phyloP scores from a whole-genome alignment of 2,888 invertebrate genomes.

The Drosophila prolongata region DNA sequence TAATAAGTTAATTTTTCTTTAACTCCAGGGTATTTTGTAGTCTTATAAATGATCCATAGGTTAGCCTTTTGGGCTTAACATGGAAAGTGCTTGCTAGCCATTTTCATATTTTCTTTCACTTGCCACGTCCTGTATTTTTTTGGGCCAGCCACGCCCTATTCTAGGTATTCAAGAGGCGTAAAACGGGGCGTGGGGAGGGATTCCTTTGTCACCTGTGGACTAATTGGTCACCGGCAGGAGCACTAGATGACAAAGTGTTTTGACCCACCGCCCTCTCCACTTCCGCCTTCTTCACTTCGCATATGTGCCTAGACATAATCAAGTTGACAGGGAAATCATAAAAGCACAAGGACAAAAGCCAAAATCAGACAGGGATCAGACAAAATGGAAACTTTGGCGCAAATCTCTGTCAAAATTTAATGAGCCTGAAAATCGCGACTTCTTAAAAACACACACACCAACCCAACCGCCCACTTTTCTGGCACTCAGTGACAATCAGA shows the following conservation, averaged over 20 bases:
- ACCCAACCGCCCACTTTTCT: not conserved
- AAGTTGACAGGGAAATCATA: constrained; percentile 66
- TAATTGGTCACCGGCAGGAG: constrained; percentile 42
- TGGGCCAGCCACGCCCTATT: constrained; percentile 5
- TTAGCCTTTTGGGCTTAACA: not conserved
- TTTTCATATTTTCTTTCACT: constrained; percentile 41
- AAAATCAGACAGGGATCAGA: constrained; percentile 29
- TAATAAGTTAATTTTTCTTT: no score
- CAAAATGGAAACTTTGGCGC: constrained; percentile 53
- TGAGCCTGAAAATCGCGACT: constrained; percentile 71
- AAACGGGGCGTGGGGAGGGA: not conserved
- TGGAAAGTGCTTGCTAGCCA: constrained; percentile 16
- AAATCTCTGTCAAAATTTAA: constrained; percentile 79
- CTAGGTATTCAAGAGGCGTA: not conserved
- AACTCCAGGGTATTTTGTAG: constrained; percentile 2
- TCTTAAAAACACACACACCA: constrained; percentile 4
- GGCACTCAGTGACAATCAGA: constrained; percentile 36
- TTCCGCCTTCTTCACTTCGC: no score
- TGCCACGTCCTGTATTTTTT: constrained; percentile 12
- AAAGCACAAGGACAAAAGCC: constrained; percentile 35
- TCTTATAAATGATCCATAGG: not conserved
- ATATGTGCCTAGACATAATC: not conserved
- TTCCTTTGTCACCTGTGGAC: constrained; percentile 48
- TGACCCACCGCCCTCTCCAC: constrained; percentile 11
- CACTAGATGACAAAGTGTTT: constrained; percentile 55